Evolutionary conservation across 2,888 invertebrate species (phyloP).

Genomic region (Steromphala cineraria): DNA sequence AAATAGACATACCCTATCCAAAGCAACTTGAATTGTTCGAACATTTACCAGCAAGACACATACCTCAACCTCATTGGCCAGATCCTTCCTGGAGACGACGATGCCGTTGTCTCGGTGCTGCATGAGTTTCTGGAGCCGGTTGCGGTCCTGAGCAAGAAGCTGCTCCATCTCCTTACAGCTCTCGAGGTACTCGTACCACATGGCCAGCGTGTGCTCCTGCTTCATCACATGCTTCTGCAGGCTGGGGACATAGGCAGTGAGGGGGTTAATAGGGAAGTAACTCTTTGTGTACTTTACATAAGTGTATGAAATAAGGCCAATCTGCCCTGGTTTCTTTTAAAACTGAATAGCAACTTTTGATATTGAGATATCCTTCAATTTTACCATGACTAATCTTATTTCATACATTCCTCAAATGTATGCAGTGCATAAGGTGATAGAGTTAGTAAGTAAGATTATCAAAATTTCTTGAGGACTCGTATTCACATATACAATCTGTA

Average conservation of each 20-base stretch:
- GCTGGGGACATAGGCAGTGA: constrained; percentile 16
- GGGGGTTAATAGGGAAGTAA: background rate
- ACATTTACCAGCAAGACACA: background rate
- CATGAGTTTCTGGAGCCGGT: constrained; percentile 79
- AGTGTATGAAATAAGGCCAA: background rate
- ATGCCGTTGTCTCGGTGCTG: constrained; percentile 50
- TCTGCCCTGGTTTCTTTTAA: too few relatives aligned
- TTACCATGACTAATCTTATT: too few relatives aligned
- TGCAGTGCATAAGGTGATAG: too few relatives aligned
- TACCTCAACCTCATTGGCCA: constrained; percentile 54
- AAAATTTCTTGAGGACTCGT: too few relatives aligned
- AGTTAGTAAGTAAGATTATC: too few relatives aligned
- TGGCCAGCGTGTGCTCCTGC: constrained; percentile 49
- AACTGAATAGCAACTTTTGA: too few relatives aligned
- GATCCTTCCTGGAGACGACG: constrained; percentile 39
- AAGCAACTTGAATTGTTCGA: too few relatives aligned
- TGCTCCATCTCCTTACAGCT: constrained; percentile 55
- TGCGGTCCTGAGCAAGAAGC: constrained; percentile 76
- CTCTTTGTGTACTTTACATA: too few relatives aligned
- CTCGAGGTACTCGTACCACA: constrained; percentile 64
- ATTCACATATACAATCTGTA: too few relatives aligned
- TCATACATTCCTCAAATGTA: too few relatives aligned
- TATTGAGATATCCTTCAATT: too few relatives aligned
- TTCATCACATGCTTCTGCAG: constrained; percentile 32
- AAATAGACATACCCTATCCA: too few relatives aligned